Conservation (phyloP, 1,140 invertebrate genomes). For the Eumaeus atala region DNA sequence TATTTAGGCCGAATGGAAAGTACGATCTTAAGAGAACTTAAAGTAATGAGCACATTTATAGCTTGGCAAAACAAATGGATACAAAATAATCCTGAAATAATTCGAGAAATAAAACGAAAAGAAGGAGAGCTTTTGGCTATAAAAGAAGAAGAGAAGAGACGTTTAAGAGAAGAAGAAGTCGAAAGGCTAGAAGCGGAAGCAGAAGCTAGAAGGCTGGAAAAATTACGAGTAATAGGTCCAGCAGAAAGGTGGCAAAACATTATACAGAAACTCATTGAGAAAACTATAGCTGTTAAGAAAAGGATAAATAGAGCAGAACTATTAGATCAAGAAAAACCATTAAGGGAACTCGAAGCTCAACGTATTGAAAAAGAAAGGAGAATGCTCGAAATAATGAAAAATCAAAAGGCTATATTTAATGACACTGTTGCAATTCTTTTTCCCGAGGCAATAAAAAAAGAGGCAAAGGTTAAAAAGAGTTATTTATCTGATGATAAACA, state of each 20-base stretch:
- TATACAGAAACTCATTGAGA: conserved; percentile 64
- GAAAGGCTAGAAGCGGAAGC: conserved; percentile 54
- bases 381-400: conserved; percentile 70
- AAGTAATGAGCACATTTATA: conserved; percentile 55
- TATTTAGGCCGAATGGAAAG: conserved; percentile 45
- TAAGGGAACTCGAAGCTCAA: conserved; percentile 63
- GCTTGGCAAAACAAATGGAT: conserved; percentile 61
- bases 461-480: conserved; percentile 45
- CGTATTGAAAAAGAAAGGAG: conserved; percentile 59
- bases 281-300: conserved; percentile 68
- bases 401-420: conserved; percentile 66
- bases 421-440: conserved; percentile 70
- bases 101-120: conserved; percentile 58
- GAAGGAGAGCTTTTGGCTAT: conserved; percentile 50
- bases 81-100: conserved; percentile 55
- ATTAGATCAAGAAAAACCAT: conserved; percentile 64
- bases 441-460: conserved; percentile 63
- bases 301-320: conserved; percentile 62
- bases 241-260: conserved; percentile 67
- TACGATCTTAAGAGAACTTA: conserved; percentile 57
- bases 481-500: conserved; percentile 43
- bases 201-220: conserved; percentile 46
- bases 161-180: conserved; percentile 52
- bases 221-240: conserved; percentile 49
- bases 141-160: conserved; percentile 61